These are phyloP conservation scores for Urocyon cinereoargenteus DNA, from an alignment of 2,797 vertebrate species.

Conservation along the genomic window DNA sequence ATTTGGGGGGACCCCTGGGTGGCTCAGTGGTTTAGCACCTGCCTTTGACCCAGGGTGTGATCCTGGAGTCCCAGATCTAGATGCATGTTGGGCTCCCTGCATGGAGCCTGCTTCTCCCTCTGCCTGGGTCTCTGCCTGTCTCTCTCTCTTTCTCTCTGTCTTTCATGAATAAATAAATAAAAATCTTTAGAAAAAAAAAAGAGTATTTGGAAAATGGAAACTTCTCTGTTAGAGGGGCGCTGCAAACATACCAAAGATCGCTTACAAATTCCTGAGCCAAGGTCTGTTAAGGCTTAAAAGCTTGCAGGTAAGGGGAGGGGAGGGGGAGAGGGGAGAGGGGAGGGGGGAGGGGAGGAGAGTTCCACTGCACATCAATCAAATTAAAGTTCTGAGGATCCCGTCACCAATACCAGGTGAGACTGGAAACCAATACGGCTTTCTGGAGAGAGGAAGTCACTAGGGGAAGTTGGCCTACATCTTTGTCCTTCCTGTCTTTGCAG, in stretches of 20 bases:
- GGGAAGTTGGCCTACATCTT: neutral
- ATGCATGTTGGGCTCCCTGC: too few relatives aligned
- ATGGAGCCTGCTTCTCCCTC: too few relatives aligned
- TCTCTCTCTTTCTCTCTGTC: too few relatives aligned
- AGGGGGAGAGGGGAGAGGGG: neutral
- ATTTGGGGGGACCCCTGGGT: neutral
- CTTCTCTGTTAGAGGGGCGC: neutral
- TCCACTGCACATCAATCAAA: neutral
- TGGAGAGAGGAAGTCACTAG: neutral
- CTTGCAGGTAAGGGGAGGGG: neutral
- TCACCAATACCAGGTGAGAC: neutral
- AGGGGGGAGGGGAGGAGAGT: neutral
- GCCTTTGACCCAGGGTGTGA: too few relatives aligned
- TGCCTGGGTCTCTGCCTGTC: too few relatives aligned
- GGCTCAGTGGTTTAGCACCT: too few relatives aligned
- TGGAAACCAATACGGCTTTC: neutral
- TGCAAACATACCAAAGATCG: neutral
- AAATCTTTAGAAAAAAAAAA: neutral
- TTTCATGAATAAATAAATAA: too few relatives aligned
- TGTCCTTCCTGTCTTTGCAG: neutral
- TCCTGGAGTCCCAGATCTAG: too few relatives aligned
- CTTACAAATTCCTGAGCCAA: constrained; percentile 29
- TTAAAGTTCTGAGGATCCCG: neutral
- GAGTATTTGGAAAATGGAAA: neutral
- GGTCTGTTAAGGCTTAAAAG: neutral